Percentiles rank a stretch among this genome's conserved stretches.
phyloP scores from a whole-genome alignment of 2,888 invertebrate genomes.

The Drosophila quinaria region DNA sequence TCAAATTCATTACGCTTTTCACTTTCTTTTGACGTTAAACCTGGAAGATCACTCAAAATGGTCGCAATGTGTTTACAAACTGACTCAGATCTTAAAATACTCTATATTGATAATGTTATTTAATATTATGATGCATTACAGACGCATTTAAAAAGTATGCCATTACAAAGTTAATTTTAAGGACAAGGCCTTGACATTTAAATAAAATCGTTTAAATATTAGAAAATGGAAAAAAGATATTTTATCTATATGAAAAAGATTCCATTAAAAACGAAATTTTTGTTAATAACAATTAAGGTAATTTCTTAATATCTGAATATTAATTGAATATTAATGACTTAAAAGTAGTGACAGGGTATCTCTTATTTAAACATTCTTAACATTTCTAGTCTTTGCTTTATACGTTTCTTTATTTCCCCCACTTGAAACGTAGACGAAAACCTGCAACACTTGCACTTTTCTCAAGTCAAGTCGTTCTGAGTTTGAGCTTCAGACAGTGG shows the following conservation, averaged over 20 bases:
- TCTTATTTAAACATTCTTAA: neutral
- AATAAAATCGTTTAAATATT: no score
- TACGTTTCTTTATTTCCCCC: constrained; percentile 7
- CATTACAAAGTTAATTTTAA: neutral
- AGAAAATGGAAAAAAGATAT: no score
- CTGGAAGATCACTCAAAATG: constrained; percentile 39
- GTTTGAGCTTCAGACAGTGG: constrained; percentile 48
- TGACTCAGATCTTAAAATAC: constrained; percentile 25
- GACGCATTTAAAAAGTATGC: neutral
- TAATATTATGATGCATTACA: neutral
- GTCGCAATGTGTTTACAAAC: constrained; percentile 1
- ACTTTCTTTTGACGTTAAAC: constrained; percentile 72
- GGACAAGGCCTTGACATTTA: neutral
- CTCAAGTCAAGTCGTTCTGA: constrained; percentile 12
- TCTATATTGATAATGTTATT: constrained; percentile 9
- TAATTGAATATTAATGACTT: no score
- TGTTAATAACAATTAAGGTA: no score
- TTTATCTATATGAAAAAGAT: no score
- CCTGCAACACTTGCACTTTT: constrained; percentile 52
- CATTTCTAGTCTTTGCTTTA: constrained; percentile 1
- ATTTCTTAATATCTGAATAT: no score
- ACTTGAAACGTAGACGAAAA: constrained; percentile 4
- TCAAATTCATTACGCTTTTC: constrained; percentile 56
- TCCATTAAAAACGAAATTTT: no score
- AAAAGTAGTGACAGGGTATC: neutral